Conservation (phyloP, 2,113 vertebrate species). For the Scomber colias region DNA sequence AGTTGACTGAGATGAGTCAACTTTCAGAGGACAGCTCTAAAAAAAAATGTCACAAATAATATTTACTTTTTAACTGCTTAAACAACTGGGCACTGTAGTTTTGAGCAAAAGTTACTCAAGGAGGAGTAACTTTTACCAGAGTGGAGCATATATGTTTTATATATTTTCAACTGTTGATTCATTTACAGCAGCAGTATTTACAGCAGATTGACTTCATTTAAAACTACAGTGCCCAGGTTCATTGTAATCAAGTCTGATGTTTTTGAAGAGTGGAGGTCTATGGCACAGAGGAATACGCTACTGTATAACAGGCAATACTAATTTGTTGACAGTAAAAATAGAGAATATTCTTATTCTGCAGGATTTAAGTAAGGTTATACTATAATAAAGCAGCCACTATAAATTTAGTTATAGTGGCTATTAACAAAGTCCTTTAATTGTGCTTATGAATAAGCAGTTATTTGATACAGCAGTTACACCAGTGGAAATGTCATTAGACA, state of each 20-base stretch:
- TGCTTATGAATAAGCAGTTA: slow-evolving; percentile 24
- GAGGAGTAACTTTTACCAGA: too few relatives aligned
- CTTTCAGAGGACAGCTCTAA: too few relatives aligned
- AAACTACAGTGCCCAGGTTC: not conserved
- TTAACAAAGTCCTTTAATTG: slow-evolving; percentile 41
- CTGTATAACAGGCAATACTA: too few relatives aligned
- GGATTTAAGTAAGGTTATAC: not conserved
- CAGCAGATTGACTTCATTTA: not conserved
- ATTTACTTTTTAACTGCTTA: too few relatives aligned
- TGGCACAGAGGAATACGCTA: too few relatives aligned
- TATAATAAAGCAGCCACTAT: not conserved
- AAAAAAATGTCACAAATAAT: too few relatives aligned
- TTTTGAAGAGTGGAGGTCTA: too few relatives aligned
- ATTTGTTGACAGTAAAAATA: not conserved
- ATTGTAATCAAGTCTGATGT: not conserved
- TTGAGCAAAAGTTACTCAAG: not conserved
- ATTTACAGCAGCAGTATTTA: not conserved
- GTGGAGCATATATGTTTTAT: not conserved
- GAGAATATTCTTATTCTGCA: not conserved
- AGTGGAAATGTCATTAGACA: slow-evolving; percentile 2
- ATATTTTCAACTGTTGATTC: not conserved
- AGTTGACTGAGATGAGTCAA: too few relatives aligned
- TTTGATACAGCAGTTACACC: slow-evolving; percentile 23
- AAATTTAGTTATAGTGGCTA: too few relatives aligned
- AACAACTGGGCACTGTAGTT: not conserved